Percentiles rank a stretch among this genome's conserved stretches.
phyloP scores from a whole-genome alignment of 2,113 vertebrate species.

The Calidris pugnax region DNA sequence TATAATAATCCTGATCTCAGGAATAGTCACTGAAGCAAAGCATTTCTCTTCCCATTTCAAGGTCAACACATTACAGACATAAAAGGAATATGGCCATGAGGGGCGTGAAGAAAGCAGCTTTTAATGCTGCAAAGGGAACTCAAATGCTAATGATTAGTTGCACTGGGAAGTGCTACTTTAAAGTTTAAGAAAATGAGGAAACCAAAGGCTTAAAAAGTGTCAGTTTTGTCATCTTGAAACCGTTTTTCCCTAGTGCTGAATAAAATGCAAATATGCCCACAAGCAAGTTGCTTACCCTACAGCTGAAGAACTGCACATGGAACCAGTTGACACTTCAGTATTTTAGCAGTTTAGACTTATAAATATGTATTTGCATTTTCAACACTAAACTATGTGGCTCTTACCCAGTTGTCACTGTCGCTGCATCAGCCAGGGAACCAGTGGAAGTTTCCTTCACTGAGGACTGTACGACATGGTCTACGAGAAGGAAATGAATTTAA shows the following conservation, averaged over 20 bases:
- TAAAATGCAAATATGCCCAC: constrained; percentile 14
- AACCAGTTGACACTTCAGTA: not conserved
- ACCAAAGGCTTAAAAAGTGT: not conserved
- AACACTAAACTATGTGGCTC: not conserved
- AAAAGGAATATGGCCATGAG: not conserved
- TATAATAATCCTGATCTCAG: not conserved
- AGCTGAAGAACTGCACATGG: constrained; percentile 25
- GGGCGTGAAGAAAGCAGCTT: not conserved
- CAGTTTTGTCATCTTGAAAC: not conserved
- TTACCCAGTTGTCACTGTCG: constrained; percentile 8
- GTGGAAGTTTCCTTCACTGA: not conserved
- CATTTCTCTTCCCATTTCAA: not conserved
- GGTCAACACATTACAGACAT: not conserved
- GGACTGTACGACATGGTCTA: not conserved
- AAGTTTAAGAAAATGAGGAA: not conserved
- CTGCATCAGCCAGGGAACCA: not conserved
- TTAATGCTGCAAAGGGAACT: not conserved
- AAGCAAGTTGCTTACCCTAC: constrained; percentile 6
- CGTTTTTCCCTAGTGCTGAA: not conserved
- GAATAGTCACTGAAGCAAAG: not conserved
- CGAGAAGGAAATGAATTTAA: not conserved
- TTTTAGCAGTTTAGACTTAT: constrained; percentile 29
- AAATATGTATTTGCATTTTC: constrained; percentile 42
- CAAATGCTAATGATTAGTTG: not conserved
- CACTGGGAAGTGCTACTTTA: not conserved